A percentile compares a stretch with the other conserved stretches of the same genome.
Conservation (phyloP, 2,797 vertebrate genomes). For the Myotis myotis region DNA sequence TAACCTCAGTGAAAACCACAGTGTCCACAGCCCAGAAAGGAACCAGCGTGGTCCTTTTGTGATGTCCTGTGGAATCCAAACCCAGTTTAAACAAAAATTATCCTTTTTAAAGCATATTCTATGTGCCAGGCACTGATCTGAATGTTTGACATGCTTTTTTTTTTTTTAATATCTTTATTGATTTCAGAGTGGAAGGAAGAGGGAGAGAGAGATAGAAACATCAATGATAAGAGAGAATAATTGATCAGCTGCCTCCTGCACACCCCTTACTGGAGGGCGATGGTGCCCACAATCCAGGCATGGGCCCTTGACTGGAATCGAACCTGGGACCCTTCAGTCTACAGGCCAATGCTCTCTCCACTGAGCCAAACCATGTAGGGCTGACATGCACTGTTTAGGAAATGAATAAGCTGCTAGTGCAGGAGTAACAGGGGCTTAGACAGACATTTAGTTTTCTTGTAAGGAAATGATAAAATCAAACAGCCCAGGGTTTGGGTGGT, state of each 20-base stretch:
- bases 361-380: too few species aligned
- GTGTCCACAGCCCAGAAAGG: neutral
- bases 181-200: too few species aligned
- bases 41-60: neutral
- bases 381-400: neutral
- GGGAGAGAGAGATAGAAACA: too few species aligned
- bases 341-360: too few species aligned
- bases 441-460: neutral
- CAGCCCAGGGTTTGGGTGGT: neutral
- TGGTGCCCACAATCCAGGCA: too few species aligned
- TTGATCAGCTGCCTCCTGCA: too few species aligned
- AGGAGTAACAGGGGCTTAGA: neutral
- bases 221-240: too few species aligned
- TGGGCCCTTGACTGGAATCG: too few species aligned
- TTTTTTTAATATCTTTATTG: too few species aligned
- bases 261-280: too few species aligned
- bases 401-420: neutral
- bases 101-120: neutral
- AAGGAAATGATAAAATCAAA: neutral
- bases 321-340: too few species aligned
- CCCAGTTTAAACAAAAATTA: neutral
- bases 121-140: neutral
- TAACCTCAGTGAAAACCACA: neutral
- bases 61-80: slow-evolving; percentile 19
- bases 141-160: neutral